Evolutionary conservation across 2,113 vertebrate genomes (phyloP), one percentile per base, ranked within the genome.

Genomic region (Heterocephalus glaber): DNA sequence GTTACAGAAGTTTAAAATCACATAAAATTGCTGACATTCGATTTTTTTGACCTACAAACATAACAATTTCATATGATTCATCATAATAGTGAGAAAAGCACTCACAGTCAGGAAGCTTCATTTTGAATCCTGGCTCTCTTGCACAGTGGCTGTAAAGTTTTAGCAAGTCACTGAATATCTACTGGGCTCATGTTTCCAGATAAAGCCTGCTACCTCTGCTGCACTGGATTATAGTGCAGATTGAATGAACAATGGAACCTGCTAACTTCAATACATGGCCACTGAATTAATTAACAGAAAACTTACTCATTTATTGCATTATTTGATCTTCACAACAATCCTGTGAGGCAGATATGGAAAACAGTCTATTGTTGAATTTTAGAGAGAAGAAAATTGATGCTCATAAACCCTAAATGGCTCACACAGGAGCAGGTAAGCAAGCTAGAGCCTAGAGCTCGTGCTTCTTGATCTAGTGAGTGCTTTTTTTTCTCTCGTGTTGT

Each of bases 1-100:
- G 72, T 70, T 65, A 33, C 66, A 95, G 60, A 89, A 79, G 33
- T 28, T 82, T 82, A 95, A 49, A 90, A 89, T 20, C 66, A 52
- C 19, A 66, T 63, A 60, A 86, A 96, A 96, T 86, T 61, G 26
- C 70, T 96, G 72, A 44, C 65, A 88, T 95, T 81, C 16, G 0
- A 38, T 77, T 93, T 93, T 95, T 95, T 87, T 68, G 3, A 88
- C 65, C 54, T 92, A 61, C 26, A 68, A 79, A 88, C 68, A 65
- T 54, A 90, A 66, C 89, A 72, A 82, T 92, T 94, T 90, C 20
- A 17, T 85, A 33, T 80, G 85, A 96, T 90, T 95, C 85, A 79
- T 84, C 63, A 47, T 89, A 96, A 77, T 86, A 70, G 24, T 65
- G 68, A 93, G n/a, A 77, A 92, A 89, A 96, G 38, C 68, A 63